Conservation (phyloP, 2,888 invertebrate genomes). For the Orthonevra nobilis region DNA sequence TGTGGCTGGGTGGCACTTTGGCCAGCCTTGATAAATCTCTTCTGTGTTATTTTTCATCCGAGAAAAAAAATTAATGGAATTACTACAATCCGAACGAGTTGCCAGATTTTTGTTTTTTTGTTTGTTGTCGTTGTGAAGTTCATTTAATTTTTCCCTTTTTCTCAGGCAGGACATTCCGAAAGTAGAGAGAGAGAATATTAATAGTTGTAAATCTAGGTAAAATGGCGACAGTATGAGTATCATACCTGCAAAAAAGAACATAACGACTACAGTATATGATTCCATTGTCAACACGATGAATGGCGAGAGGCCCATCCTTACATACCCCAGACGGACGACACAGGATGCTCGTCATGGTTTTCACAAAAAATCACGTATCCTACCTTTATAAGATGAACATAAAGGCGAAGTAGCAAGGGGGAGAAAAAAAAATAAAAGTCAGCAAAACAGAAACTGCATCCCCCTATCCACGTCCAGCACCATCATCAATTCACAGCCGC, state of each 20-base stretch:
- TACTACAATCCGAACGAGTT: constrained; percentile 9
- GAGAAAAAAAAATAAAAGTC: constrained; percentile 10
- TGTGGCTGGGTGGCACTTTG: background rate
- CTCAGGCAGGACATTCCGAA: background rate
- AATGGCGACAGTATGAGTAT: constrained; percentile 4
- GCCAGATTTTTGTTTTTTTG: background rate
- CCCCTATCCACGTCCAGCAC: too few relatives aligned
- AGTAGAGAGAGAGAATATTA: constrained; percentile 13
- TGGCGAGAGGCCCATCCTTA: background rate
- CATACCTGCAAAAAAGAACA: constrained; percentile 2
- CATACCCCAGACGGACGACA: background rate
- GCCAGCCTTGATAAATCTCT: constrained; percentile 6
- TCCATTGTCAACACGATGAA: constrained; percentile 20
- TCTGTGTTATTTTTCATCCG: background rate
- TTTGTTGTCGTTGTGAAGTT: background rate
- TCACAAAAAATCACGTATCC: constrained; percentile 28
- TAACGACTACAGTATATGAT: background rate
- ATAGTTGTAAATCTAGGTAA: constrained; percentile 23
- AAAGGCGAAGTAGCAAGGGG: background rate
- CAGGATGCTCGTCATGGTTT: constrained; percentile 1
- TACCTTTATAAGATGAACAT: constrained; percentile 19
- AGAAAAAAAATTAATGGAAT: constrained; percentile 16
- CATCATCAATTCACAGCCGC: too few relatives aligned
- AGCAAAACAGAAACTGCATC: constrained; percentile 12
- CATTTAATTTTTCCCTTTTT: background rate